Base-by-base conservation (phyloP, 2,113 vertebrate species). In the Podiceps cristatus region DNA sequence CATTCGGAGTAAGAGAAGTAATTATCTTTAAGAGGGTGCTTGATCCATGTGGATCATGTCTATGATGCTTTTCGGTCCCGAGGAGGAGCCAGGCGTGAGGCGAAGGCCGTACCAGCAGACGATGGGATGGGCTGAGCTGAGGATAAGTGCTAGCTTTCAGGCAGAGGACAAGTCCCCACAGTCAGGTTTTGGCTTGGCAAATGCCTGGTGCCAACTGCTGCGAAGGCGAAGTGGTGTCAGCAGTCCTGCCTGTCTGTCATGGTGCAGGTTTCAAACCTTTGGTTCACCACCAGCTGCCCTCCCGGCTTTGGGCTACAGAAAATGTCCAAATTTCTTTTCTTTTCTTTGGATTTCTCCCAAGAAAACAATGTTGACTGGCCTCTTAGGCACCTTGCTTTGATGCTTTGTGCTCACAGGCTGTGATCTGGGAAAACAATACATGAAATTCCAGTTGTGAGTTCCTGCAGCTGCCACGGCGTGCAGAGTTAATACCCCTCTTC, bases 371-470 rank as follows among this genome's bases (percentile, higher is more conserved):
- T 4, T 4, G 9, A 2, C 12, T 47, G 27, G 8, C 15, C 59
- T 53, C 5, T 55, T 55, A 1, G n/a, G 20, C 22, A 68, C 25
- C 25, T 76, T 47, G 28, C 37, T 31, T 74, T 44, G 63, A 19
- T 69, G 63, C 23, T 63, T 17, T 12, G 6, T 29, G 9, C 69
- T 86, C 63, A 2, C 5, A 2, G 4, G 23, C 8, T n/a, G 20
- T 22, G 19, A 10, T 5, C 47, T 20, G 31, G 47, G 76, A 74
- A 45, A 50, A 3, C 5, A 17, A 3, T 19, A 3, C 0, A 5
- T 28, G 10, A 40, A 35, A 4, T 18, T 40, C 28, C 71, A 63
- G 86, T 8, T 33, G 50, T 10, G 82, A 71, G 55, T 52, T 23
- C 44, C 66, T 52, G 44, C 58, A 64, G 80, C 84, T 45, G 73